Evolutionary conservation across 35 echinoderm and acorn worm genomes (phyloP), one percentile per base, ranked within the genome.

Genomic region (Patiria miniata): DNA sequence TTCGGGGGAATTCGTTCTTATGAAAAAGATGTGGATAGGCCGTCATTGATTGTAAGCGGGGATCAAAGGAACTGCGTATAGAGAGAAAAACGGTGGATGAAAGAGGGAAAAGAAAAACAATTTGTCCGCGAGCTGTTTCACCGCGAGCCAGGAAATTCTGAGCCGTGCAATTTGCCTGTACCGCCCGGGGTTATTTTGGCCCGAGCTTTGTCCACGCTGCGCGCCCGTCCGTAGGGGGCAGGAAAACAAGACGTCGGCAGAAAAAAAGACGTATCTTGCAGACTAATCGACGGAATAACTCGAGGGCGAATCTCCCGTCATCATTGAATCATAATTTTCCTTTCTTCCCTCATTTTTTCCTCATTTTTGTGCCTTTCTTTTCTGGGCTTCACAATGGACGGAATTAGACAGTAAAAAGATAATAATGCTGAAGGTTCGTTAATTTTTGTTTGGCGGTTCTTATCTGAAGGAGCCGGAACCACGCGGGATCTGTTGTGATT

Each of bases 331-430:
- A 73, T 23, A 34, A 36, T 36, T 73, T 73, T 73, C 65, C 4
- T 47, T 47, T 47, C 12, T 47, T 47, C 65, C 65, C 29, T 36
- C 26, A 73, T 73, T 73, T 21, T 73, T 30, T 14, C 29, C 34
- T 26, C 29, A 73, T 73, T 73, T 21, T 73, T 30, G 10, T 73
- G 14, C 10, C 29, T 73, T 30, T 73, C 26, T 28, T 73, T 73
- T 36, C 26, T 47, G 34, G 21, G 21, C 26, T 32, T 73, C 9
- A 0, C 65, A 30, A 73, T 47, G 42, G 65, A 14, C 65, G 34
- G n/a, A 73, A 73, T 73, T 73, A 34, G 61, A 34, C 21, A 73
- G 14, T 73, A 32, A 73, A 73, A 73, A 73, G 34, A 32, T 18
- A 73, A 73, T 73, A 73, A 73, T 47, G 4, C 42, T 6, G 42